Evolutionary conservation across 1,140 invertebrate genomes (phyloP).

Genomic region (Drosophila busckii): DNA sequence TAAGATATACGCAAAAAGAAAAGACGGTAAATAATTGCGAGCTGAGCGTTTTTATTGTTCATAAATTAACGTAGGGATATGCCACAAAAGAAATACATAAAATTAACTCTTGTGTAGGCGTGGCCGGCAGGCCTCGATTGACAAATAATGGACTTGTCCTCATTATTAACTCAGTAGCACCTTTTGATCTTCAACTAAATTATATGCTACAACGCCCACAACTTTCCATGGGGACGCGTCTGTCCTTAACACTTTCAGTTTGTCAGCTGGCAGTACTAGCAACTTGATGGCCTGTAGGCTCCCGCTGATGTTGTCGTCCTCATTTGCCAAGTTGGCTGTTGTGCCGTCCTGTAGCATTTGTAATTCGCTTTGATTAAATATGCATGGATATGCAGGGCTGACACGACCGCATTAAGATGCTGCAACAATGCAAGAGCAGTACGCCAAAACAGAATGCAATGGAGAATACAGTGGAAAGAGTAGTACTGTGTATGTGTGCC

Average conservation of each 20-base stretch:
- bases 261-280: background rate
- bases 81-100: slow-evolving; percentile 9
- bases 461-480: background rate
- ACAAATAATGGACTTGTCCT: slow-evolving; percentile 55
- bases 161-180: slow-evolving; percentile 62
- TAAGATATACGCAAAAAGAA: too few species aligned
- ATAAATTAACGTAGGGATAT: slow-evolving; percentile 15
- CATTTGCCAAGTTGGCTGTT: too few species aligned
- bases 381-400: slow-evolving; percentile 36
- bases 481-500: too few species aligned
- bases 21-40: too few species aligned
- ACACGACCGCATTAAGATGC: slow-evolving; percentile 50
- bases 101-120: slow-evolving; percentile 12
- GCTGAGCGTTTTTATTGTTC: slow-evolving; percentile 24
- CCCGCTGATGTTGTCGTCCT: background rate
- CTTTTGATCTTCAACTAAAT: slow-evolving; percentile 65
- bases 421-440: slow-evolving; percentile 52
- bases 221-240: slow-evolving; percentile 13
- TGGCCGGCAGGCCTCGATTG: slow-evolving; percentile 26
- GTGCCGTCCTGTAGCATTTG: slow-evolving; percentile 47
- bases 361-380: slow-evolving; percentile 75
- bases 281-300: slow-evolving; percentile 12
- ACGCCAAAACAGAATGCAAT: slow-evolving; percentile 15
- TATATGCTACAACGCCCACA: slow-evolving; percentile 45
- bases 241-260: slow-evolving; percentile 46